Conservation (phyloP, 1,140 invertebrate genomes). For the Pachypeltis micranthus region DNA sequence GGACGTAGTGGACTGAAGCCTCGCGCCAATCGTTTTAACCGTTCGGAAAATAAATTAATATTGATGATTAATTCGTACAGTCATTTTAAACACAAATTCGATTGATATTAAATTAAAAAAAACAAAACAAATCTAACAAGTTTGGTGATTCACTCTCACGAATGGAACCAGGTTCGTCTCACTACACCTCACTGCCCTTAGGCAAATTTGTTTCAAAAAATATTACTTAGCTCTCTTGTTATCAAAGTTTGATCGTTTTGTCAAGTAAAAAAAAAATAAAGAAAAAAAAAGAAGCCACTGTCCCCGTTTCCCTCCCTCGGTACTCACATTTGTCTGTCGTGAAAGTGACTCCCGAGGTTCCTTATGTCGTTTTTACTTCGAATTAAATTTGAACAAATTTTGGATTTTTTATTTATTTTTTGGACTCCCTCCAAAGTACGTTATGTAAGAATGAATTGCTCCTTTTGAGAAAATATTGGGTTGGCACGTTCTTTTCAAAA, state of each 20-base stretch:
- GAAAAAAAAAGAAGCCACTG: background rate
- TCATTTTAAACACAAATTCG: background rate
- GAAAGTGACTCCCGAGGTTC: background rate
- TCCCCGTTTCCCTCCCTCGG: background rate
- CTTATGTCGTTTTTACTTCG: constrained; percentile 10
- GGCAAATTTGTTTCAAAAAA: background rate
- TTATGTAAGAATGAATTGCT: no score
- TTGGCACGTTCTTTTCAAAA: constrained; percentile 8
- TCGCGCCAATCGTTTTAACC: constrained; percentile 6
- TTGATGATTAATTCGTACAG: no score
- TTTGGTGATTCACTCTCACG: no score
- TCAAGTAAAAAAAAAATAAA: background rate
- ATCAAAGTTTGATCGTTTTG: background rate
- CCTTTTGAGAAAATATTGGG: no score
- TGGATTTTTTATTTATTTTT: background rate
- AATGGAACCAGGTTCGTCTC: constrained; percentile 9
- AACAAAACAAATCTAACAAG: background rate
- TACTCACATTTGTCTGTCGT: no score
- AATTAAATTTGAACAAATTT: constrained; percentile 12
- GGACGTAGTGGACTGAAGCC: constrained; percentile 5
- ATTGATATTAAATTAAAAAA: background rate
- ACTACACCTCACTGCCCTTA: background rate
- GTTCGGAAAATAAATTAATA: no score
- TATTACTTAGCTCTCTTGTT: background rate
- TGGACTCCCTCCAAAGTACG: constrained; percentile 6